Conservation (phyloP, 2,113 vertebrate genomes). For the Pardalotus punctatus region DNA sequence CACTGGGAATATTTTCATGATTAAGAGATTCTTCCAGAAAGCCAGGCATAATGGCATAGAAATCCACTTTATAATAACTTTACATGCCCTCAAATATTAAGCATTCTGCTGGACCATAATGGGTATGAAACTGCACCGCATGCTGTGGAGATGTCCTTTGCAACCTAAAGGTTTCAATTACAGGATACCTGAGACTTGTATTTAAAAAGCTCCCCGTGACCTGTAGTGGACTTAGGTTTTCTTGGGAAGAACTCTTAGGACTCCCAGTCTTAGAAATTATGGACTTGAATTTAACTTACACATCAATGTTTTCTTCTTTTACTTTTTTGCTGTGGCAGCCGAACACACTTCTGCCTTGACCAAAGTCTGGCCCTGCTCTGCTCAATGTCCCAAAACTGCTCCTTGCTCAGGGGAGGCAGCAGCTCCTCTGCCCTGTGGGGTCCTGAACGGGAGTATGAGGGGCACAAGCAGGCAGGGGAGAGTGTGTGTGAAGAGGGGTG, state of each 20-base stretch:
- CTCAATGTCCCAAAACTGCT: not conserved
- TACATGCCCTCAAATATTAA: not conserved
- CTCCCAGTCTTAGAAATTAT: not conserved
- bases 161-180: not conserved
- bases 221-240: not conserved
- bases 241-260: not conserved
- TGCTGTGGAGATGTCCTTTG: not conserved
- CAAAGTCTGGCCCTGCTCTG: not conserved
- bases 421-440: rapidly evolving
- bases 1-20: not conserved
- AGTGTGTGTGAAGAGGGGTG: not conserved
- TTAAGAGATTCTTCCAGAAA: not conserved
- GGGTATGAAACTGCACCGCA: not conserved
- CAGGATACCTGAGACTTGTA: not conserved
- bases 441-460: rapidly evolving
- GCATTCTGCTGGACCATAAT: not conserved
- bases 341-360: not conserved
- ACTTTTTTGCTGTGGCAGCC: not conserved
- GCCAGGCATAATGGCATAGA: not conserved
- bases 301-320: not conserved
- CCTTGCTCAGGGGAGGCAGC: not conserved
- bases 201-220: not conserved
- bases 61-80: constrained; percentile 7
- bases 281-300: not conserved
- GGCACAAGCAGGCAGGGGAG: not conserved